phyloP scores from a whole-genome alignment of 2,888 invertebrate species.

The Noctua janthe region DNA sequence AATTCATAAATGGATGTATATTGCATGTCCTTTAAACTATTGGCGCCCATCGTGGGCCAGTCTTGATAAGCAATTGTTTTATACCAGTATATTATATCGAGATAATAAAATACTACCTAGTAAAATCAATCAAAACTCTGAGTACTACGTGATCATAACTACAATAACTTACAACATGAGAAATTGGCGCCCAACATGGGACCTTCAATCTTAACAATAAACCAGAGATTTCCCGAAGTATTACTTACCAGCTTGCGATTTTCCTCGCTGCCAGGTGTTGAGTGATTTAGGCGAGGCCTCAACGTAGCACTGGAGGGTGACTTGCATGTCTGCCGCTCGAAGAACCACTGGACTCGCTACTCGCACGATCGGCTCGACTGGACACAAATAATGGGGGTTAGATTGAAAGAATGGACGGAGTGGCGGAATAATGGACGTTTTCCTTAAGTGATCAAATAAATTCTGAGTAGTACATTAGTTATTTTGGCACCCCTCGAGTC shows the following conservation, averaged over 20 bases:
- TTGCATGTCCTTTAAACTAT: background rate
- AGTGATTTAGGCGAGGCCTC: conserved; percentile 96
- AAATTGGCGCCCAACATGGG: conserved; percentile 31
- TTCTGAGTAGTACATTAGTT: conserved; percentile 36
- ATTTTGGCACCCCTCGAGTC: conserved; percentile 34
- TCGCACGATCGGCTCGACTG: conserved; percentile 96
- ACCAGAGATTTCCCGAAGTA: background rate
- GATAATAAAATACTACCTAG: background rate
- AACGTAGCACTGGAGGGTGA: conserved; percentile 95
- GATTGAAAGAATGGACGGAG: conserved; percentile 27
- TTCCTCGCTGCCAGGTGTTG: conserved; percentile 93
- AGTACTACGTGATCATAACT: background rate
- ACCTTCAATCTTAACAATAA: background rate
- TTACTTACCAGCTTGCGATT: conserved; percentile 77
- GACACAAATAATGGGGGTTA: conserved; percentile 56
- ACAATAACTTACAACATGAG: conserved; percentile 1
- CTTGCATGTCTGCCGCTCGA: conserved; percentile 94
- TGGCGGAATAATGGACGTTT: conserved; percentile 35
- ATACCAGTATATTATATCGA: background rate
- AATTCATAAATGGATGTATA: background rate
- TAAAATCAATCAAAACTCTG: background rate
- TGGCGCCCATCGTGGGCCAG: conserved; percentile 12
- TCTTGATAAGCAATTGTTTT: background rate
- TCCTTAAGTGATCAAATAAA: conserved; percentile 49
- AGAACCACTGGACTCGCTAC: conserved; percentile 95